Evolutionary conservation across 2,797 vertebrate species (phyloP).

Genomic region (Coluber constrictor): DNA sequence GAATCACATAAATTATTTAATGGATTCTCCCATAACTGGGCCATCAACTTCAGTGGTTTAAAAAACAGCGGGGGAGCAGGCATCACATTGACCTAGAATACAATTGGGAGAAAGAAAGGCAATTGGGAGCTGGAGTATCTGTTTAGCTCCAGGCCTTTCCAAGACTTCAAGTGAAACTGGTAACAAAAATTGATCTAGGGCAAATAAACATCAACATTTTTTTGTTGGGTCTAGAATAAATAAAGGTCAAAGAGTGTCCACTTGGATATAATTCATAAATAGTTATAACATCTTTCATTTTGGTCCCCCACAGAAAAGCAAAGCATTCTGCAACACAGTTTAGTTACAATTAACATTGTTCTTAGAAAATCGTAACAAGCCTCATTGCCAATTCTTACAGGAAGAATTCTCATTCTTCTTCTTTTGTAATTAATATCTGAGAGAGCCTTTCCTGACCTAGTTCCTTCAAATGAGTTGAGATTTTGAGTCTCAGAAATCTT

Average conservation of each 20-base stretch:
- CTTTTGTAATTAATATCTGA: neutral
- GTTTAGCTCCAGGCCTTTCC: neutral
- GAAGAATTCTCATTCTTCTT: neutral
- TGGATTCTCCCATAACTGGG: neutral
- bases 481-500: neutral
- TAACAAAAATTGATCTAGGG: too few species aligned
- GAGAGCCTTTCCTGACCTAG: neutral
- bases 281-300: neutral
- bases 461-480: neutral
- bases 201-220: neutral
- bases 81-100: neutral
- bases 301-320: neutral
- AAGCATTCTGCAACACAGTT: neutral
- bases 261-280: neutral
- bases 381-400: neutral
- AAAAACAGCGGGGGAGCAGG: neutral
- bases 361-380: conserved; percentile 3
- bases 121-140: neutral
- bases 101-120: neutral
- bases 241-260: neutral
- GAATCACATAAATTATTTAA: neutral
- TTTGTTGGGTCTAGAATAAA: neutral
- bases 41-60: neutral
- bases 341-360: neutral
- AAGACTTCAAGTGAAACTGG: neutral